A percentile compares a stretch with the other conserved stretches of the same genome.
These are phyloP conservation scores for Spatulosminthurus flaviceps DNA, from an alignment of 2,888 invertebrate genomes.

Conservation along the genomic window DNA sequence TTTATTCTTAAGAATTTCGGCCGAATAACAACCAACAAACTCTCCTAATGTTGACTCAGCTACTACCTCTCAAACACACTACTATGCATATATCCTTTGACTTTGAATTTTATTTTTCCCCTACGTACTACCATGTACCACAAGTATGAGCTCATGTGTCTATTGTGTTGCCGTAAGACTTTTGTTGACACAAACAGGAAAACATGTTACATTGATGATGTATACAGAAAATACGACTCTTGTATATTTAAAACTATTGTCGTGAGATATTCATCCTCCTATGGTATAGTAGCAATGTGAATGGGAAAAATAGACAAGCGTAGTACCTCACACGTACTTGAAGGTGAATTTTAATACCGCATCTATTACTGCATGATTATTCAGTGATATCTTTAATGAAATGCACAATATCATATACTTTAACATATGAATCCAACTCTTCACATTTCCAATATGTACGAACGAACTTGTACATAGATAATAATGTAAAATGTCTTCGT, in stretches of 20 bases:
- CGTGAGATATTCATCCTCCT: background rate
- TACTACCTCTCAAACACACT: background rate
- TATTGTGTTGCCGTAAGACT: background rate
- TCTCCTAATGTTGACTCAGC: constrained; percentile 16
- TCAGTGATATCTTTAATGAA: constrained; percentile 35
- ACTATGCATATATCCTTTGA: background rate
- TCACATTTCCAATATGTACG: too few species aligned
- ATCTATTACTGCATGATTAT: constrained; percentile 18
- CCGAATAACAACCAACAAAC: background rate
- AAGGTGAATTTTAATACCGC: background rate
- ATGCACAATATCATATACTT: constrained; percentile 11
- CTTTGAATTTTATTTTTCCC: background rate
- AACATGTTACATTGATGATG: too few species aligned
- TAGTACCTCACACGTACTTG: background rate
- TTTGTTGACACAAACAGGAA: constrained; percentile 4
- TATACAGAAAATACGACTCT: background rate
- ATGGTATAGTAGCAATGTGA: too few species aligned
- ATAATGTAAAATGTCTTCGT: too few species aligned
- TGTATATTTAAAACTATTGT: background rate
- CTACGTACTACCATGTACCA: background rate
- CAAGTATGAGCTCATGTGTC: background rate
- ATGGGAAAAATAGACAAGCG: background rate
- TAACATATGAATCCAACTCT: too few species aligned
- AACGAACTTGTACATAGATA: too few species aligned
- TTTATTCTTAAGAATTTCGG: constrained; percentile 24